Evolutionary conservation across 1,140 invertebrate species (phyloP), one percentile per base, ranked within the genome.

Genomic region (Camponotus floridanus): DNA sequence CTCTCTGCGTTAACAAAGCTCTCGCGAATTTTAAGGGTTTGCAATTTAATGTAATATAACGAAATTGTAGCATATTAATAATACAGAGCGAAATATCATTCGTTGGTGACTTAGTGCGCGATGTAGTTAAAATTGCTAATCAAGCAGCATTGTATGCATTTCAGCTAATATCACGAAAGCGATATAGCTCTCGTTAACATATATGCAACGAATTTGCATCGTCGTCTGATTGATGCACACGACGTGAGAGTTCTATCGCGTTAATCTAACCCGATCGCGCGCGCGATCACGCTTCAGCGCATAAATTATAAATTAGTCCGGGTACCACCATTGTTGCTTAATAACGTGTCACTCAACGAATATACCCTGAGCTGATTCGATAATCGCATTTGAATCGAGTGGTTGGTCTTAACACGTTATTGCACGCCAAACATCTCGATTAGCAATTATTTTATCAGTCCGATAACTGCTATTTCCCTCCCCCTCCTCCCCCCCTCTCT

Each of bases 221-320:
- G 79, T n/a, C 79, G 68, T 83, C 79, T 83, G 79, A 83, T 83
- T 83, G 79, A 83, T 83, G 79, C 79, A 26, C 55, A 83, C 68
- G 39, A 62, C 39, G 68, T 74, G 79, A 42, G 68, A 83, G 55
- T 83, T 83, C 79, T 83, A 83, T 83, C 79, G 57, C 68, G 79
- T 83, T 83, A 83, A 83, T 83, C 79, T 83, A 83, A 74, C 79
- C 79, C 79, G 79, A 83, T 83, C 68, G 57, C 48, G 48, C 48
- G 48, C 48, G 48, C 55, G 65, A 83, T 74, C 68, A 45, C 79
- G 79, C 79, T 73, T 74, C 79, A 61, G 79, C 79, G 79, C 79
- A 83, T 83, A 83, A 83, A 83, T 83, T 83, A 83, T 83, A 83
- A 83, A 83, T 83, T 83, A 83, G 79, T 83, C 79, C 71, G 55